phyloP scores from a whole-genome alignment of 2,888 invertebrate species.

The Cephus runcator region DNA sequence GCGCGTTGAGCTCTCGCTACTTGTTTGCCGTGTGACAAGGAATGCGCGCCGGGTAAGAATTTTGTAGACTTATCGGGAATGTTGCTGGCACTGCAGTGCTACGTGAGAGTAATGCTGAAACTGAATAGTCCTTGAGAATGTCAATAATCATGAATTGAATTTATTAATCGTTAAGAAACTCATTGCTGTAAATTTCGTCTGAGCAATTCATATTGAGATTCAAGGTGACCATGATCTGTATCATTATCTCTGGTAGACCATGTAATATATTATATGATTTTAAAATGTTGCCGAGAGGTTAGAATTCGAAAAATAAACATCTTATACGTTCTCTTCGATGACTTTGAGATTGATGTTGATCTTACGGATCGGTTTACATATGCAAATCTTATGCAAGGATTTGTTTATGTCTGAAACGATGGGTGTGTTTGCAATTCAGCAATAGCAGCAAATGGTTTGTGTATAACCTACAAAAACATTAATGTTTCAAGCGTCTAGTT shows the following conservation, averaged over 20 bases:
- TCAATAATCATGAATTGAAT: neutral
- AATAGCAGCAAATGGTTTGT: neutral
- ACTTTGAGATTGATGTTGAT: neutral
- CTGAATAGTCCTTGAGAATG: neutral
- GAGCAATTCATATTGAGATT: neutral
- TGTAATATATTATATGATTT: neutral
- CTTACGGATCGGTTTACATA: neutral
- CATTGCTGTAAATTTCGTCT: neutral
- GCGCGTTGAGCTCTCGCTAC: neutral
- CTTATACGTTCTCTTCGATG: neutral
- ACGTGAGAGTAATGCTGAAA: neutral
- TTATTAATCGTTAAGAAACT: neutral
- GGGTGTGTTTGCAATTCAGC: neutral
- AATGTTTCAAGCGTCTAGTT: neutral
- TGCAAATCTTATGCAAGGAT: neutral
- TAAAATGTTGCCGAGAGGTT: neutral
- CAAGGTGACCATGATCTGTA: neutral
- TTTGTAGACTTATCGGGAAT: constrained; percentile 3
- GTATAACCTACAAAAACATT: neutral
- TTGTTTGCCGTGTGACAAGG: neutral
- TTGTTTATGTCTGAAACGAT: neutral
- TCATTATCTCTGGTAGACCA: neutral
- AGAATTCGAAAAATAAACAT: neutral
- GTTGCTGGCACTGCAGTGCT: constrained; percentile 8
- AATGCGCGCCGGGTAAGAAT: neutral